A percentile compares a stretch with the other conserved stretches of the same genome.
phyloP scores from a whole-genome alignment of 2,888 invertebrate species.

The Caenorhabditis angaria region DNA sequence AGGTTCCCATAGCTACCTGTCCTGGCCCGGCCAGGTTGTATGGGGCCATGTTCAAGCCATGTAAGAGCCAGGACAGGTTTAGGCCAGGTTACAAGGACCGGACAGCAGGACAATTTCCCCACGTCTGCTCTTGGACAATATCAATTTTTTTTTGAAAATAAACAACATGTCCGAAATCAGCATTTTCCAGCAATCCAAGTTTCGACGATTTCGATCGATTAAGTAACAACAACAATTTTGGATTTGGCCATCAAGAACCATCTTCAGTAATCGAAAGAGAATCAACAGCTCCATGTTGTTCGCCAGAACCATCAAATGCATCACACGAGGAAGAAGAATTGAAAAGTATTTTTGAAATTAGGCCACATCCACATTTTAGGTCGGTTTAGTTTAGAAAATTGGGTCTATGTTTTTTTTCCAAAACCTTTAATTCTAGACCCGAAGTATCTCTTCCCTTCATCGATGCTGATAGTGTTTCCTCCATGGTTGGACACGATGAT shows the following conservation, averaged over 20 bases:
- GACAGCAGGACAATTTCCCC: no score
- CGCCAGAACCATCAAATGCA: conserved; percentile 49
- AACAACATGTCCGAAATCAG: neutral
- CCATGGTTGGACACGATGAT: conserved; percentile 58
- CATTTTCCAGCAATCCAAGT: conserved; percentile 45
- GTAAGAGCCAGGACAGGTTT: no score
- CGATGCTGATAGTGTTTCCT: conserved; percentile 65
- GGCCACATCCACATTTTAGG: neutral
- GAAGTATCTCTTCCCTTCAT: conserved; percentile 66
- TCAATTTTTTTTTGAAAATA: no score
- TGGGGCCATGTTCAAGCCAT: no score
- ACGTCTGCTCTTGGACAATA: no score
- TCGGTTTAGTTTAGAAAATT: neutral
- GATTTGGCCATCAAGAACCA: conserved; percentile 52
- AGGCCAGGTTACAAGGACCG: no score
- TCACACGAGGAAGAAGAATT: conserved; percentile 33
- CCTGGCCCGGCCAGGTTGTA: no score
- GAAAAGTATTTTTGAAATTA: no score
- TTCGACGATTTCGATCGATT: conserved; percentile 21
- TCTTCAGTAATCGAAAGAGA: conserved; percentile 64
- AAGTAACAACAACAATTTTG: conserved; percentile 8
- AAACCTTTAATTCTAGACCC: conserved; percentile 38
- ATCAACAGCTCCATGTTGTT: conserved; percentile 59
- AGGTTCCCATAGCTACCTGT: no score
- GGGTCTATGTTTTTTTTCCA: neutral